Evolutionary conservation across 2,888 invertebrate genomes (phyloP).

Genomic region (Volucella inflata): DNA sequence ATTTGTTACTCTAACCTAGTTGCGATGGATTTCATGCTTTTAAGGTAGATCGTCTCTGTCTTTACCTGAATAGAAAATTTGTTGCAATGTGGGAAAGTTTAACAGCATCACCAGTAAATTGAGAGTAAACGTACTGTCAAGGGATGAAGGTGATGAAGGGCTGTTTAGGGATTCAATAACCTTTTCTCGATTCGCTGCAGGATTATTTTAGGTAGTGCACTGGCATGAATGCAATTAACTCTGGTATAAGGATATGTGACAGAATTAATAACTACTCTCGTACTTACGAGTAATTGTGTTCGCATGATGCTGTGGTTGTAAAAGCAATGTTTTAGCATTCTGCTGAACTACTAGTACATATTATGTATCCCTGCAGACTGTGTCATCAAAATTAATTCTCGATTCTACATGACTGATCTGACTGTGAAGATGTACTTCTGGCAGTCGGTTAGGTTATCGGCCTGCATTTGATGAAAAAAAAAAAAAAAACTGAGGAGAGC

Average conservation of each 20-base stretch:
- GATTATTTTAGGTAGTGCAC: slow-evolving; percentile 32
- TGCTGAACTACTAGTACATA: slow-evolving; percentile 28
- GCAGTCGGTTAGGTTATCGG: slow-evolving; percentile 3
- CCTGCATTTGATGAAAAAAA: background rate
- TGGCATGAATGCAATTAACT: slow-evolving; percentile 50
- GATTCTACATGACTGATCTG: slow-evolving; percentile 43
- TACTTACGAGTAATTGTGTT: too few species aligned
- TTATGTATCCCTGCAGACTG: background rate
- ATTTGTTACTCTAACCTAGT: slow-evolving; percentile 75
- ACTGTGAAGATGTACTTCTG: slow-evolving; percentile 8
- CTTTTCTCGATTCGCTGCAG: slow-evolving; percentile 26
- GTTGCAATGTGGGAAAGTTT: slow-evolving; percentile 56
- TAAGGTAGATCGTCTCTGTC: slow-evolving; percentile 11
- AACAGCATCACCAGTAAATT: slow-evolving; percentile 29
- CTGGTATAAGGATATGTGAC: slow-evolving; percentile 30
- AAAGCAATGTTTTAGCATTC: slow-evolving; percentile 21
- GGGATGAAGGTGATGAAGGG: slow-evolving; percentile 9
- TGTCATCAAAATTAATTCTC: slow-evolving; percentile 17
- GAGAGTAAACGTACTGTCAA: slow-evolving; percentile 22
- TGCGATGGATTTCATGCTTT: slow-evolving; percentile 49
- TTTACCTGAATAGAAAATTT: slow-evolving; percentile 55
- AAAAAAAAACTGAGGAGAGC: background rate
- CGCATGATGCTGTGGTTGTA: too few species aligned
- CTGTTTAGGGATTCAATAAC: slow-evolving; percentile 46
- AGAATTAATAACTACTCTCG: slow-evolving; percentile 34